Base-by-base conservation (phyloP, 2,797 vertebrate species). In the Phataginus tricuspis region DNA sequence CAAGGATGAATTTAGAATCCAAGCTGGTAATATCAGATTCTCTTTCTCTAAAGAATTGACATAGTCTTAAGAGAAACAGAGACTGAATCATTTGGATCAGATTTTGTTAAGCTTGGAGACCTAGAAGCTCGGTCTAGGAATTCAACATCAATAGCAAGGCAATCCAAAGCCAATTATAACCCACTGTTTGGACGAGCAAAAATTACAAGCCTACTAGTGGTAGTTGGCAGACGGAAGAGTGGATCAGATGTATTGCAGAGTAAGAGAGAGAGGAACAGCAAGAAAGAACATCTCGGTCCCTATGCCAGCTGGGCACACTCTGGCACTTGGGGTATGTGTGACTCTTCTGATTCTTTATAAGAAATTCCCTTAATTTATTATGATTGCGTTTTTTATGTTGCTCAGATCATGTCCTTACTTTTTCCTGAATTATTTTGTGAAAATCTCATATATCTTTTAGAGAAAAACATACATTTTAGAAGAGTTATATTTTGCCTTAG, bases 1-100 rank as follows among this genome's bases (percentile, higher is more conserved):
- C 16, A 72, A 4, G 10, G 29, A 42, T 82, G 31, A 21, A 78
- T 85, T 86, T 14, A 51, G 31, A 82, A 80, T 79, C 71, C 14
- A 86, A 92, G 25, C 23, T 27, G 21, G 71, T 7, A 51, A 31
- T 77, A 72, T 80, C 23, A 84, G 55, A 51, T 68, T 83, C 34
- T n/a, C 27, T 95, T 97, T 94, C 49, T 93, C 39, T 37, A 86
- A 86, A 93, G 37, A 90, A 86, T 13, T 53, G 78, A 31, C 18
- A 19, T 64, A 77, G 69, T 29, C 1, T 74, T 78, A 61, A 93
- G 23, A 68, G 8, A 82, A 80, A 51, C 23, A 61, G 39, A 87
- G 21, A 13, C 23, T 18, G n/a, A 82, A 64, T 72, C 27, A 45
- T 45, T 45, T 45, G 45, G 10, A 45, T 45, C 9, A 80, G 21